Percentiles rank a stretch among this genome's conserved stretches.
phyloP scores from a whole-genome alignment of 2,797 vertebrate genomes.

The Chrysocyon brachyurus region DNA sequence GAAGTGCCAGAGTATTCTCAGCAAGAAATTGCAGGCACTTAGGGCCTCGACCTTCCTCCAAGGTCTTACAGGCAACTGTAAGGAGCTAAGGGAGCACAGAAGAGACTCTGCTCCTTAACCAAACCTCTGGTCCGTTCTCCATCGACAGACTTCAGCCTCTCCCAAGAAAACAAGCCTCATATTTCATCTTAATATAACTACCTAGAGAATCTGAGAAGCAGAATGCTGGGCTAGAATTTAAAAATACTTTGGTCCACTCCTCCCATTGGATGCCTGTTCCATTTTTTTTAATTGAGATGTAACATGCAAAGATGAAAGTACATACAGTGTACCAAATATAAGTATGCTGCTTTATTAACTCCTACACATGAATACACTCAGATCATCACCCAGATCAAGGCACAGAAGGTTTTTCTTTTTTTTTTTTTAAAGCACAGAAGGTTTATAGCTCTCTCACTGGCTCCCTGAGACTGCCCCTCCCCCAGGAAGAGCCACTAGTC shows the following conservation, averaged over 20 bases:
- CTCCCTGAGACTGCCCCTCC: too few species aligned
- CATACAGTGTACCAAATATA: neutral
- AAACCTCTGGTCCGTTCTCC: neutral
- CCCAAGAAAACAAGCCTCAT: neutral
- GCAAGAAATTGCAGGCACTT: neutral
- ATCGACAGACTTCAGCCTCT: neutral
- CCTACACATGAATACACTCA: neutral
- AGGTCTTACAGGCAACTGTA: too few species aligned
- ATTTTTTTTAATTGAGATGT: neutral
- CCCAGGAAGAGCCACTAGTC: neutral
- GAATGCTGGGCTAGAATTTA: neutral
- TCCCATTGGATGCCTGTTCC: neutral
- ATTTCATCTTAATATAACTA: neutral
- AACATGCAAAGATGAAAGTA: neutral
- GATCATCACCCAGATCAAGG: neutral
- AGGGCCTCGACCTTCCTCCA: neutral
- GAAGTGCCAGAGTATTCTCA: neutral
- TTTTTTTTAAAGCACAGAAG: neutral
- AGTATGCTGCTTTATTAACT: neutral
- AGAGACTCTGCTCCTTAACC: neutral
- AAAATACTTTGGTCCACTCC: neutral
- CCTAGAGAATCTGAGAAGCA: neutral
- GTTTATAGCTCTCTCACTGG: neutral
- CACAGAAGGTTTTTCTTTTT: fast-evolving
- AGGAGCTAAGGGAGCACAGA: neutral